These are phyloP conservation scores for Eupristina koningsbergeri DNA, from an alignment of 1,140 invertebrate species.

Conservation along the genomic window DNA sequence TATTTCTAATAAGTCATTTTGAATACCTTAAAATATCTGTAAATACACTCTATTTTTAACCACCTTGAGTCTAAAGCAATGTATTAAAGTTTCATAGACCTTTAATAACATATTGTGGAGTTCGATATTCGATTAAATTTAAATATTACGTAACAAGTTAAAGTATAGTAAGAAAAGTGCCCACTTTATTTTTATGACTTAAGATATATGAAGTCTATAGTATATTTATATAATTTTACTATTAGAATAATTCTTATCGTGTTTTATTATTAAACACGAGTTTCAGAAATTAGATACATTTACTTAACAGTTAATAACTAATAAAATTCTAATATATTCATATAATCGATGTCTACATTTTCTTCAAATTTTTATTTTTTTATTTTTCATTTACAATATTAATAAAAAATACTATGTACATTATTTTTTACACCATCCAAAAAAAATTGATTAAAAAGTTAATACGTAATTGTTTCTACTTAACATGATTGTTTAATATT, in stretches of 20 bases:
- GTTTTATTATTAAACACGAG: background rate
- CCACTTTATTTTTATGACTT: conserved; percentile 11
- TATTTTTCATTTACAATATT: too few relatives aligned
- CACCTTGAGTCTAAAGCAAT: background rate
- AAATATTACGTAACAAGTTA: background rate
- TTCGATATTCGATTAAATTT: conserved; percentile 14
- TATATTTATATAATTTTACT: background rate
- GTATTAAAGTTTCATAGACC: conserved; percentile 21
- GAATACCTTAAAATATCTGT: background rate
- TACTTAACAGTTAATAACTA: too few relatives aligned
- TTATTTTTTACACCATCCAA: too few relatives aligned
- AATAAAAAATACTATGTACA: too few relatives aligned
- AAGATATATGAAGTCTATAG: conserved; percentile 8
- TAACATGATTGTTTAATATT: too few relatives aligned
- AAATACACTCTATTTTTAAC: background rate
- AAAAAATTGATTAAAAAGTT: too few relatives aligned
- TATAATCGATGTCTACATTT: too few relatives aligned
- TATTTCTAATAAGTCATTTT: too few relatives aligned
- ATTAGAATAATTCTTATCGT: background rate
- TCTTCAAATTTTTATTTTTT: too few relatives aligned
- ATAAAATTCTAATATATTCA: too few relatives aligned
- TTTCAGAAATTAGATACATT: background rate
- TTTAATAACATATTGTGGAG: conserved; percentile 17
- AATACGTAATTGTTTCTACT: too few relatives aligned
- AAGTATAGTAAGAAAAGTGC: background rate